A percentile compares a stretch with the other conserved stretches of the same genome.
phyloP scores from a whole-genome alignment of 2,113 vertebrate genomes.

The Megaleporinus macrocephalus region DNA sequence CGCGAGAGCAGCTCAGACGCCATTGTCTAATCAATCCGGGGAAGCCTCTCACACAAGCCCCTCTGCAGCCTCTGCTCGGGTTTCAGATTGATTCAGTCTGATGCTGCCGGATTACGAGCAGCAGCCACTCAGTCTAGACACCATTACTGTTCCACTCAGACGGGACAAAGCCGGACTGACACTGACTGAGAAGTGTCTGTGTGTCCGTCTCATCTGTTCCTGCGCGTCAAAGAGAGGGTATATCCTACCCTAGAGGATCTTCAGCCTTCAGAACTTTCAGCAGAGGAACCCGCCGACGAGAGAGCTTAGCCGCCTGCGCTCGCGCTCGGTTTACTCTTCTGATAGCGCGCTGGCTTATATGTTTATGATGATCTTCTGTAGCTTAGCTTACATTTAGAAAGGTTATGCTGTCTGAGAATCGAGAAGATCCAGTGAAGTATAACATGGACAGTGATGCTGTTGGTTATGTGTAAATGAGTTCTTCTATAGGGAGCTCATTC shows the following conservation, averaged over 20 bases:
- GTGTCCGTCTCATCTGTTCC: neutral
- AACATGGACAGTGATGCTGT: too few relatives aligned
- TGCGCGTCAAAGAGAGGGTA: neutral
- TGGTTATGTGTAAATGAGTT: too few relatives aligned
- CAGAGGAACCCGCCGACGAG: too few relatives aligned
- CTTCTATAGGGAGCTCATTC: too few relatives aligned
- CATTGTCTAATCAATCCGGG: slow-evolving; percentile 34
- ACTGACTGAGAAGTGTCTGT: neutral
- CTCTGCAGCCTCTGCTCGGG: neutral
- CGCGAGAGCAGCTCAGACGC: slow-evolving; percentile 11
- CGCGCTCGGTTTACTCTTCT: too few relatives aligned
- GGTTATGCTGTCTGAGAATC: too few relatives aligned
- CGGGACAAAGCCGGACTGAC: slow-evolving; percentile 4
- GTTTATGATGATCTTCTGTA: too few relatives aligned
- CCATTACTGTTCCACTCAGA: neutral
- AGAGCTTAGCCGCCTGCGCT: neutral
- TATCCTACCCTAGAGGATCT: neutral
- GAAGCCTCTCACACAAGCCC: neutral
- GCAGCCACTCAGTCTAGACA: slow-evolving; percentile 51
- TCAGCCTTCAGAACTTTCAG: neutral
- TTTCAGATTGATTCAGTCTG: slow-evolving; percentile 41
- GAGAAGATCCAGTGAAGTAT: too few relatives aligned
- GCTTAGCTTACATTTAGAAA: too few relatives aligned
- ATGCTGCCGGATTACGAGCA: slow-evolving; percentile 18
- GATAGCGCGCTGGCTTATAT: too few relatives aligned